Evolutionary conservation across 2,113 vertebrate species (phyloP).

Genomic region (Bungarus multicinctus): DNA sequence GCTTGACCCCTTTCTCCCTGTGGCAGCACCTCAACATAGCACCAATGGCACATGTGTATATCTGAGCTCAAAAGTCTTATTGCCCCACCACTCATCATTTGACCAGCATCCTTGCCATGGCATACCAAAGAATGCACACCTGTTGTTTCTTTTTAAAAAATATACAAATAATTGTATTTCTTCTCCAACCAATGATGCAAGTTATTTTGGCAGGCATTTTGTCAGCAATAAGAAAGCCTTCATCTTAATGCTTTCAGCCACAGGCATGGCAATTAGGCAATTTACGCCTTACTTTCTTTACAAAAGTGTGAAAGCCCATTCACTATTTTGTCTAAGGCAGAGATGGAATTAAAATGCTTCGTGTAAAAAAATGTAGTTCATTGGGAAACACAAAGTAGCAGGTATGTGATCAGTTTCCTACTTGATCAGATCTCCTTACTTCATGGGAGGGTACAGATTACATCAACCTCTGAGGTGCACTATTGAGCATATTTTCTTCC

Average conservation of each 20-base stretch:
- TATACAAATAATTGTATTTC: not conserved
- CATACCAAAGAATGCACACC: not conserved
- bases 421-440: not conserved
- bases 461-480: not conserved
- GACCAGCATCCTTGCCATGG: not conserved
- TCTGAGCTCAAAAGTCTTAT: not conserved
- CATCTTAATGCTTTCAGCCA: not conserved
- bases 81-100: not conserved
- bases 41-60: not conserved
- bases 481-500: not conserved
- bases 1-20: too few relatives aligned
- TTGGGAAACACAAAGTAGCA: not conserved
- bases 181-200: not conserved
- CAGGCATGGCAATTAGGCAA: not conserved
- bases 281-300: not conserved
- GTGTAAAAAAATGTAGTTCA: not conserved
- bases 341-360: not conserved
- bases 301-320: not conserved
- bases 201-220: not conserved
- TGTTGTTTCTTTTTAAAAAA: not conserved
- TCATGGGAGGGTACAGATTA: not conserved
- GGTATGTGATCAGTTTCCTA: not conserved
- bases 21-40: not conserved
- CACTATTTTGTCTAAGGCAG: not conserved
- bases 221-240: not conserved